phyloP scores from a whole-genome alignment of 2,888 invertebrate genomes.

The Megamerina dolium region DNA sequence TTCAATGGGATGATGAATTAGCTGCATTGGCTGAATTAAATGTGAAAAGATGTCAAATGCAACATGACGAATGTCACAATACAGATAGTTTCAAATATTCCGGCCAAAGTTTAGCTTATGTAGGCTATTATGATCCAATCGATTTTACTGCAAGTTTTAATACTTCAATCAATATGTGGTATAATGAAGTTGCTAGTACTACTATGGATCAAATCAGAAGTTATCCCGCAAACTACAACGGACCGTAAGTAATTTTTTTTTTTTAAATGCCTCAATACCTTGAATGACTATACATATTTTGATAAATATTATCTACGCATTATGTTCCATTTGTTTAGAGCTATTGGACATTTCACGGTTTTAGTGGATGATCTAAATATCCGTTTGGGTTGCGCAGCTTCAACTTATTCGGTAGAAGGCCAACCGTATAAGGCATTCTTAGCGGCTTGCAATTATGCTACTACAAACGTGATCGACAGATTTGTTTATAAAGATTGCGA shows the following conservation, averaged over 20 bases:
- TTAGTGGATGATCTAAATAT: constrained; percentile 32
- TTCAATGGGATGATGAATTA: constrained; percentile 34
- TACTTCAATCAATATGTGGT: constrained; percentile 26
- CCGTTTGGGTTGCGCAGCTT: constrained; percentile 31
- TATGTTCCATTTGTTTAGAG: too few species aligned
- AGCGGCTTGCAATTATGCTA: constrained; percentile 34
- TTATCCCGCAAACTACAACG: constrained; percentile 22
- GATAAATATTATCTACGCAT: too few species aligned
- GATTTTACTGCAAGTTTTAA: not conserved
- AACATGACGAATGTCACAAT: constrained; percentile 33
- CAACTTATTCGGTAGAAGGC: not conserved
- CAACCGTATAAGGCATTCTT: constrained; percentile 8
- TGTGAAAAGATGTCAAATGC: constrained; percentile 29
- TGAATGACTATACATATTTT: too few species aligned
- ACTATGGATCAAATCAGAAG: constrained; percentile 19
- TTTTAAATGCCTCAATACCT: too few species aligned
- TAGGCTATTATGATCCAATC: constrained; percentile 14
- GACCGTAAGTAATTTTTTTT: too few species aligned
- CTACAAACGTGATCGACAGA: constrained; percentile 24
- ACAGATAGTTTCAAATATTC: constrained; percentile 29
- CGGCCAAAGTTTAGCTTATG: constrained; percentile 34
- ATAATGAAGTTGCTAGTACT: constrained; percentile 23
- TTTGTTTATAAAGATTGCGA: constrained; percentile 30
- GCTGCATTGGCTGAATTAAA: constrained; percentile 31
- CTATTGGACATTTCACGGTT: constrained; percentile 34